These are phyloP conservation scores for Orbicella faveolata DNA, from an alignment of 64 coral and sea anemone genomes.

Conservation along the genomic window DNA sequence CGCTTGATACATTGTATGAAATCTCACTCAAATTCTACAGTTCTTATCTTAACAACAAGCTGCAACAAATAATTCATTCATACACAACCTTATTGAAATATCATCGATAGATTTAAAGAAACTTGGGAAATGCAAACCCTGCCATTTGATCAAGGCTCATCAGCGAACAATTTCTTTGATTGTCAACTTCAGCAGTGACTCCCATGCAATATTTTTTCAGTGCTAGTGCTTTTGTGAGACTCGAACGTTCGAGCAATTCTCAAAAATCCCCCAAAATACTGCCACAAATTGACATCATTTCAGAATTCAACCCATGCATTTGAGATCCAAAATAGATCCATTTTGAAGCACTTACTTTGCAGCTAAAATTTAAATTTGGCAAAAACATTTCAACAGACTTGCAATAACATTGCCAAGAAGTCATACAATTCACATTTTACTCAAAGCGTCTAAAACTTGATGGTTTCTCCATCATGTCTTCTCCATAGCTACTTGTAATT, in stretches of 20 bases:
- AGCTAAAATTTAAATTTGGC: constrained; percentile 49
- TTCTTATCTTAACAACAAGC: too few relatives aligned
- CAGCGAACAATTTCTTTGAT: background rate
- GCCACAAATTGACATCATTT: too few relatives aligned
- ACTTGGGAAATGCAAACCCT: background rate
- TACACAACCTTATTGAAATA: too few relatives aligned
- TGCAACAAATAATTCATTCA: too few relatives aligned
- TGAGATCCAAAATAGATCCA: constrained; percentile 55
- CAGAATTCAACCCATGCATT: background rate
- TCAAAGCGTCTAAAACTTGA: too few relatives aligned
- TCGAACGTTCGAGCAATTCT: background rate
- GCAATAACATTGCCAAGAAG: constrained; percentile 53
- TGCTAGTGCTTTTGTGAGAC: constrained; percentile 27
- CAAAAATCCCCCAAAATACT: constrained; percentile 12
- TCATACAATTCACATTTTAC: constrained; percentile 44
- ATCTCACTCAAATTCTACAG: too few relatives aligned
- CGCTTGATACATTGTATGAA: too few relatives aligned
- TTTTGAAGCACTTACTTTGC: constrained; percentile 58
- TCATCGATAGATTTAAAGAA: too few relatives aligned
- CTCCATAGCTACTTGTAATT: background rate
- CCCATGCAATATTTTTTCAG: background rate
- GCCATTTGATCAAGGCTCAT: constrained; percentile 21
- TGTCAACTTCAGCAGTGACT: too few relatives aligned
- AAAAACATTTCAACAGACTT: constrained; percentile 64
- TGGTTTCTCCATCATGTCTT: too few relatives aligned